phyloP scores from a whole-genome alignment of 2,888 invertebrate species.

The Erpobdella octoculata region DNA sequence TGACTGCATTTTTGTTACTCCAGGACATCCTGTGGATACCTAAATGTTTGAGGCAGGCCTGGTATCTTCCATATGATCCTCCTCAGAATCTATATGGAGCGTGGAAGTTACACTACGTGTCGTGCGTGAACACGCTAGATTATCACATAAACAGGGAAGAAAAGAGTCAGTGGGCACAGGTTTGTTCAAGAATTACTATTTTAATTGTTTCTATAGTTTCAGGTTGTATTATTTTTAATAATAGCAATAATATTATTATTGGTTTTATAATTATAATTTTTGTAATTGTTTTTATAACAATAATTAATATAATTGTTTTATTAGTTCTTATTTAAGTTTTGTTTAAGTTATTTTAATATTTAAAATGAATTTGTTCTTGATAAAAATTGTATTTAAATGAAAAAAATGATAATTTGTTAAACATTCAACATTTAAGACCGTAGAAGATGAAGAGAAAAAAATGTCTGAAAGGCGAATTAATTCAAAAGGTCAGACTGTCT shows the following conservation, averaged over 20 bases:
- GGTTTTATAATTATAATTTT: not conserved
- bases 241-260: not conserved
- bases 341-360: no score
- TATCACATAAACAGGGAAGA: not conserved
- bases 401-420: not conserved
- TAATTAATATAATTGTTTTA: not conserved
- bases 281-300: not conserved
- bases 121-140: conserved; percentile 9
- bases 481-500: not conserved
- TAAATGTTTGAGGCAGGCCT: conserved; percentile 7
- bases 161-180: not conserved
- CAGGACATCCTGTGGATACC: conserved; percentile 14
- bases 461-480: no score
- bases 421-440: not conserved
- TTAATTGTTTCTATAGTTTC: not conserved
- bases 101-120: conserved; percentile 14
- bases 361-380: no score
- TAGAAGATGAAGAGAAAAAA: not conserved
- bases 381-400: not conserved
- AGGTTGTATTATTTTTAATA: not conserved
- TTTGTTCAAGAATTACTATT: no score
- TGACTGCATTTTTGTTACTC: no score
- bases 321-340: not conserved
- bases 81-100: not conserved
- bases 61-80: conserved; percentile 14